A percentile compares a stretch with the other conserved stretches of the same genome.
phyloP scores from a whole-genome alignment of 2,888 invertebrate species.

The Andrena trimmerana region DNA sequence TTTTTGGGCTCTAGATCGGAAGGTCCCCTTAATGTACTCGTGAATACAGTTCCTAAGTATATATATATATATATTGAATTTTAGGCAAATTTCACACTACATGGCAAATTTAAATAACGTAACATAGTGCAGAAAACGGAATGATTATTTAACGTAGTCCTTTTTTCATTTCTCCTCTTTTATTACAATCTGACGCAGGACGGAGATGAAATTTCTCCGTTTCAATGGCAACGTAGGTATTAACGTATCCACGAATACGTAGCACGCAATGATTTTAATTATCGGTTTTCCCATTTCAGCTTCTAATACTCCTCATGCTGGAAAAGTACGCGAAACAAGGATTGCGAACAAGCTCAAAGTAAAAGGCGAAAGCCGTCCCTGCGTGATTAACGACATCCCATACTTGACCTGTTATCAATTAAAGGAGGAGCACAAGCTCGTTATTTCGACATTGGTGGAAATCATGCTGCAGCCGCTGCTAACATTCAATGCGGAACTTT shows the following conservation, averaged over 20 bases:
- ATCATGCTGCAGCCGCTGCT: conserved; percentile 13
- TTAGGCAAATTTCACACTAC: too few species aligned
- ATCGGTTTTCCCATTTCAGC: background rate
- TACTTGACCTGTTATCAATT: conserved; percentile 60
- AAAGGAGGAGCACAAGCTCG: conserved; percentile 44
- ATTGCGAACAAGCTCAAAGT: conserved; percentile 29
- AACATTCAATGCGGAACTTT: conserved; percentile 27
- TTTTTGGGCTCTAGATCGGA: too few species aligned
- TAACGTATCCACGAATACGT: background rate
- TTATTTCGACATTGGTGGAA: conserved; percentile 51
- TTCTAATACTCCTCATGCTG: background rate
- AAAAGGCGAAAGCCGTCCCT: conserved; percentile 12
- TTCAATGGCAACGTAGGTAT: background rate
- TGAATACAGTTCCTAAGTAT: too few species aligned
- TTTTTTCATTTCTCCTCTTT: too few species aligned
- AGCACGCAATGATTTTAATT: conserved; percentile 19
- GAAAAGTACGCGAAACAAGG: conserved; percentile 22
- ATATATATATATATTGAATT: too few species aligned
- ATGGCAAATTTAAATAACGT: too few species aligned
- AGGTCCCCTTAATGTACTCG: too few species aligned
- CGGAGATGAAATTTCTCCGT: background rate
- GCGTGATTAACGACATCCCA: conserved; percentile 57
- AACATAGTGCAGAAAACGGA: too few species aligned
- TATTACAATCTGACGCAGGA: background rate
- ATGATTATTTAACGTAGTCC: too few species aligned